Evolutionary conservation across 2,888 invertebrate species (phyloP).

Genomic region (Leptopterna dolabrata): DNA sequence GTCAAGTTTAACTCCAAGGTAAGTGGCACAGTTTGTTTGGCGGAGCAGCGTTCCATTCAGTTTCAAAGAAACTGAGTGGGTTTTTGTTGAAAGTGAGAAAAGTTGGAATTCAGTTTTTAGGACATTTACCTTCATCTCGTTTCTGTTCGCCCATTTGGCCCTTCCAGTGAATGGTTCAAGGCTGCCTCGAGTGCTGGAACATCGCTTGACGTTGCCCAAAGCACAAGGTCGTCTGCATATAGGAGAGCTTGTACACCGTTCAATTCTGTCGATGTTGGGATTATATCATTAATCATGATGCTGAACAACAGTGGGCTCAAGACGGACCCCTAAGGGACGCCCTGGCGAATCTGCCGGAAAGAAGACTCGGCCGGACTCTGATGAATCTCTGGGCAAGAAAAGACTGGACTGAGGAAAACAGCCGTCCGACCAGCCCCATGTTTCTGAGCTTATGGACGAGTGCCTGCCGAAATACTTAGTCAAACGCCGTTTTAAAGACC

Average conservation of each 20-base stretch:
- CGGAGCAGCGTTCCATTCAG: not conserved
- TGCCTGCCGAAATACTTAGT: not conserved
- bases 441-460: not conserved
- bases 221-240: not conserved
- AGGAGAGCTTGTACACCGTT: not conserved
- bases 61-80: not conserved
- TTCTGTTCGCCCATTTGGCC: not conserved
- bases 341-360: not conserved
- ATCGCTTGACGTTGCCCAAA: not conserved
- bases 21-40: not conserved
- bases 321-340: not conserved
- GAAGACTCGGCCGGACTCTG: not conserved
- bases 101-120: not conserved
- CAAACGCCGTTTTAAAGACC: slow-evolving; percentile 1
- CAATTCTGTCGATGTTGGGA: not conserved
- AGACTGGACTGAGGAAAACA: not conserved
- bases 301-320: not conserved
- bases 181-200: not conserved
- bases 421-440: not conserved
- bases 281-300: not conserved
- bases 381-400: not conserved
- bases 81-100: not conserved
- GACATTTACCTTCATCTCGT: not conserved
- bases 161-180: not conserved
- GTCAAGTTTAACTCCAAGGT: not conserved